Conservation (phyloP, 2,797 vertebrate species). For the Huso huso region DNA sequence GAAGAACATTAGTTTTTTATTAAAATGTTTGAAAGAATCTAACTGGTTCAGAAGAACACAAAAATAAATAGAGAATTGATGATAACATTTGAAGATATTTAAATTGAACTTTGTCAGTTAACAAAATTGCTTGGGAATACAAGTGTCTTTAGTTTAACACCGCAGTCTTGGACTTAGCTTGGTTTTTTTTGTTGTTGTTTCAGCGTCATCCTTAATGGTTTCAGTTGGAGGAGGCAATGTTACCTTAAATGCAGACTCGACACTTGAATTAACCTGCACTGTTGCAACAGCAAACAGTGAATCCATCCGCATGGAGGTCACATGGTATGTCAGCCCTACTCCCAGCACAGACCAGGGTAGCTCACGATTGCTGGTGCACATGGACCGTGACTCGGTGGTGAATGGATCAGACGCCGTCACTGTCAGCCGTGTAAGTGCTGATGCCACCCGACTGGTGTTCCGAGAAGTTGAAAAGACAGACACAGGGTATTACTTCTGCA, state of each 20-base stretch:
- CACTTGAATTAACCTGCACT: constrained; percentile 72
- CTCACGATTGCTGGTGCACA: constrained; percentile 56
- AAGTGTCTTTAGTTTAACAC: too few relatives aligned
- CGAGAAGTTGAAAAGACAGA: constrained; percentile 59
- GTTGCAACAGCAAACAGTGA: constrained; percentile 62
- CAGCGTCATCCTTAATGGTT: constrained; percentile 64
- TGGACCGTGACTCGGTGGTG: constrained; percentile 67
- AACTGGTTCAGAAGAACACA: too few relatives aligned
- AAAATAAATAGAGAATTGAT: too few relatives aligned
- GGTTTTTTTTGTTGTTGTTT: constrained; percentile 10
- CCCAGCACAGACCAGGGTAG: constrained; percentile 40
- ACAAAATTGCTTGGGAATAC: too few relatives aligned
- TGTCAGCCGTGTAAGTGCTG: constrained; percentile 52
- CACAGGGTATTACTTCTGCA: constrained; percentile 70
- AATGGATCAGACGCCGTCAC: constrained; percentile 54
- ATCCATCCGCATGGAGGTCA: constrained; percentile 64
- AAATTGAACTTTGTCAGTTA: too few relatives aligned
- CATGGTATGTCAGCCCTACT: constrained; percentile 62
- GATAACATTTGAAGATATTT: too few relatives aligned
- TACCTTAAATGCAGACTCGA: constrained; percentile 56
- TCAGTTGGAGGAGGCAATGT: constrained; percentile 45
- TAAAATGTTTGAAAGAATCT: too few relatives aligned
- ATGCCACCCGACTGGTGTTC: constrained; percentile 65
- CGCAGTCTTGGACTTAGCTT: too few relatives aligned
- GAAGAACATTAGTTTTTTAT: too few relatives aligned